Evolutionary conservation across 2,797 vertebrate genomes (phyloP).

Genomic region (Hyperoplus immaculatus): DNA sequence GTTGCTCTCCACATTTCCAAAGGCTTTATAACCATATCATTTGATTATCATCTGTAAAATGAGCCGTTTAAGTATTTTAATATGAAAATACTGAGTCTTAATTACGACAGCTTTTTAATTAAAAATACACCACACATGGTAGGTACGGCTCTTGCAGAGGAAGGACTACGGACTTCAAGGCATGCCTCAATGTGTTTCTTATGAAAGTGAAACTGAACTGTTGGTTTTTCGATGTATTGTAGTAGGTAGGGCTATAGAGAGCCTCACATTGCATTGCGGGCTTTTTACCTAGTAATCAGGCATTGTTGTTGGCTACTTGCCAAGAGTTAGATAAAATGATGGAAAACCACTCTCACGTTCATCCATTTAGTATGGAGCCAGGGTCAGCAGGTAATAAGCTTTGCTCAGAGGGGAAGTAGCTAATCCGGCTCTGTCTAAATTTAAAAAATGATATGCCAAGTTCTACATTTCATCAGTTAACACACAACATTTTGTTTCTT

Average conservation of each 20-base stretch:
- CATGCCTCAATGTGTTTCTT: background rate
- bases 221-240: background rate
- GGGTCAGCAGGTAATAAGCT: background rate
- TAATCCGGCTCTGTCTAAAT: background rate
- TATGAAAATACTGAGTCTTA: constrained; percentile 3
- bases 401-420: background rate
- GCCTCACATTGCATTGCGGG: background rate
- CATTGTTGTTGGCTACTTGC: background rate
- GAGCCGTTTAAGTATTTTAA: constrained; percentile 1
- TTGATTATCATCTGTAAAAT: constrained; percentile 27
- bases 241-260: too few relatives aligned
- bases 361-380: background rate
- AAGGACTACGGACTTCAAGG: background rate
- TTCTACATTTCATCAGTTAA: background rate
- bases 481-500: background rate
- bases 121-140: background rate
- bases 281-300: background rate
- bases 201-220: background rate
- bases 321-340: background rate
- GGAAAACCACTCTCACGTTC: background rate
- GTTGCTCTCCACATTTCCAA: constrained; percentile 26
- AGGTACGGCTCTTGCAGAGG: background rate
- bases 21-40: constrained; percentile 22
- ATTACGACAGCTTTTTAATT: constrained; percentile 24
- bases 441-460: background rate